Base-by-base conservation (phyloP, 2,888 invertebrate genomes). In the Oligia strigilis region DNA sequence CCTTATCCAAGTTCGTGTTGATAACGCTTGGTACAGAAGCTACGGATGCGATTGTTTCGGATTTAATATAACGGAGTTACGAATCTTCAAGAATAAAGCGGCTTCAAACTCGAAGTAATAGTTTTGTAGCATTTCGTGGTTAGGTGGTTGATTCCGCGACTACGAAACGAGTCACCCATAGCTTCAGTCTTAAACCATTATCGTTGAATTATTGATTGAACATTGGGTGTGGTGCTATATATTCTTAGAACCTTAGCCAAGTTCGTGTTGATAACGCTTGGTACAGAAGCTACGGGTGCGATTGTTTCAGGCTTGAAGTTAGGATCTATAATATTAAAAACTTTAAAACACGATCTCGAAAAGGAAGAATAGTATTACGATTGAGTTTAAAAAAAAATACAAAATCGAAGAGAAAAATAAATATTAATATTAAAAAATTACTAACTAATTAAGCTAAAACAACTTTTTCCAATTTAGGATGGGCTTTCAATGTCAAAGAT, bases 131-230 rank as follows among this genome's bases (percentile, higher is more conserved):
- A 23, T 69, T 49, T 58, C 40, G n/a, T 74, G 6, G 69, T 19
- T 46, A 29, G n/a, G n/a, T 69, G 69, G 6, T 43, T 29, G 1
- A 29, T 46, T 36, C 29, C 4, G 49, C 29, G 29, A 29, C 29
- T 67, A 55, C 36, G 14, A 19, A 55, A 19, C n/a, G n/a, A 3
- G 62, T 43, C 69, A 79, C 60, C n/a, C 19, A 19, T 46, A 80
- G 81, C 40, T 72, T 80, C 49, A 29, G 49, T 72, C 49, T 62
- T 69, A 72, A 80, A 79, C 40, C 64, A 72, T 65, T 65, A 58
- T 49, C 40, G 40, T 65, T 71, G 23, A 77, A 75, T 52, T 77
- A 64, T 75, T 75, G 19, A 17, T 72, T 40, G 65, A 72, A 80
- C 40, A 58, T 36, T 81, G 36, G 49, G 8, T 52, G 36, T 36